Evolutionary conservation across 2,888 invertebrate genomes (phyloP).

Genomic region (Stenchaetothrips biformis): DNA sequence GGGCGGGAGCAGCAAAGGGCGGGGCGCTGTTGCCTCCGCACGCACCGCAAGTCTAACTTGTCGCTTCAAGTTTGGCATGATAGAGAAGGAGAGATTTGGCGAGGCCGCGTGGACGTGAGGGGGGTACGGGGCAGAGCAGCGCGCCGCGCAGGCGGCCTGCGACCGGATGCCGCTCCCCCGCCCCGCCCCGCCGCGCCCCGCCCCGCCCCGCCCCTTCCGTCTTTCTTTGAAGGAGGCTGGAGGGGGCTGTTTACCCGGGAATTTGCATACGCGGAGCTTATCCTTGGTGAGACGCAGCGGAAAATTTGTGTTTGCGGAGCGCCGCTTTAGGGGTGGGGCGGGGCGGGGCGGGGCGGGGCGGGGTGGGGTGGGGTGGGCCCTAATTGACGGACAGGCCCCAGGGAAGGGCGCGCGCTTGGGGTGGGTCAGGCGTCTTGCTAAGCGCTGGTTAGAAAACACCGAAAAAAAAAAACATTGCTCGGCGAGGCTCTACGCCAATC

Average conservation of each 20-base stretch:
- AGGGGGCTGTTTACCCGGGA: neutral
- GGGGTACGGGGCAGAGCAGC: neutral
- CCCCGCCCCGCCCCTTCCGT: neutral
- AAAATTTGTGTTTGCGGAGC: constrained; percentile 17
- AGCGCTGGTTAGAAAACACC: too few species aligned
- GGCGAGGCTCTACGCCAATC: too few species aligned
- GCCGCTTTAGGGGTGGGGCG: neutral
- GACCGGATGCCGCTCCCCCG: neutral
- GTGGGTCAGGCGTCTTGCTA: too few species aligned
- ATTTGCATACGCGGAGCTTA: constrained; percentile 3
- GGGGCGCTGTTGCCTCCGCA: neutral
- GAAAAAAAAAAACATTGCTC: too few species aligned
- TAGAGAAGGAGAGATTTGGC: neutral
- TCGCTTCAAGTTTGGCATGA: neutral
- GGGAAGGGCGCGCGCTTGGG: too few species aligned
- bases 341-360: neutral
- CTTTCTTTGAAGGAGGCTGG: neutral
- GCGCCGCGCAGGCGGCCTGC: too few species aligned
- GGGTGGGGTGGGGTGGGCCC: too few species aligned
- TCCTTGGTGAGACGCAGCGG: constrained; percentile 9
- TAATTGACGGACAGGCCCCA: too few species aligned
- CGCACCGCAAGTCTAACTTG: neutral
- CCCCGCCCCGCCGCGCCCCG: neutral
- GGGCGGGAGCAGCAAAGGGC: neutral
- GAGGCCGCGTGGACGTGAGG: neutral